Evolutionary conservation across 2,113 vertebrate species (phyloP), one percentile per base, ranked within the genome.

Genomic region (Syngnathus typhle): DNA sequence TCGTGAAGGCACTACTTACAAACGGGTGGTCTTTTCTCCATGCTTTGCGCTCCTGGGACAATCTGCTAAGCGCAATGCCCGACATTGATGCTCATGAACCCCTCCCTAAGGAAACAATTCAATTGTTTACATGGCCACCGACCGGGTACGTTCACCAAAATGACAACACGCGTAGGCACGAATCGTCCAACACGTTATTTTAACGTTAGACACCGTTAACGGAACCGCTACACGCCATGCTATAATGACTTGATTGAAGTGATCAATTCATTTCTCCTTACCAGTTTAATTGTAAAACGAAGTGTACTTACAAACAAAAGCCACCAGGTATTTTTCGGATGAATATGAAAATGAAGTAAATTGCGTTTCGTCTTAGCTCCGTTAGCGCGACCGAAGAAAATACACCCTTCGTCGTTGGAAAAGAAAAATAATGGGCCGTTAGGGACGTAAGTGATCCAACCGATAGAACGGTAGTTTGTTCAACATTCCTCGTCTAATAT

Each of bases 1-100:
- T 6, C 5, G 16, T 21, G 39, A 21, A 51, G 49, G 13, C 9
- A 21, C 2, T 77, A 88, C 97, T 96, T 89, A 99, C 97, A 91
- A 99, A 99, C 0, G 97, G 97, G 84, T 98, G 96, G 87, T 99
- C 95, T 92, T 98, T 99, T 66, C 97, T 94, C 97, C 97, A 98
- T 43, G 97, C 96, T 91, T 99, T 99, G 75, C 96, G 93, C 91
- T 99, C 97, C 92, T 98, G 97, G 78, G 96, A 96, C 43, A 99
- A 93, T 91, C 97, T 93, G 92, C 96, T 98, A 82, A 99, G 93
- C 81, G 97, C 96, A 84, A 99, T 99, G 80, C 97, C 97, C 89
- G 95, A 99, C 97, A 98, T 98, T 55, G 64, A 63, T 88, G 84
- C 85, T 88, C 88, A 90, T 90, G 44, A 84, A 90, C 87, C 80